These are phyloP conservation scores for Dendronephthya gigantea DNA, from an alignment of 64 coral and sea anemone genomes.

Conservation along the genomic window DNA sequence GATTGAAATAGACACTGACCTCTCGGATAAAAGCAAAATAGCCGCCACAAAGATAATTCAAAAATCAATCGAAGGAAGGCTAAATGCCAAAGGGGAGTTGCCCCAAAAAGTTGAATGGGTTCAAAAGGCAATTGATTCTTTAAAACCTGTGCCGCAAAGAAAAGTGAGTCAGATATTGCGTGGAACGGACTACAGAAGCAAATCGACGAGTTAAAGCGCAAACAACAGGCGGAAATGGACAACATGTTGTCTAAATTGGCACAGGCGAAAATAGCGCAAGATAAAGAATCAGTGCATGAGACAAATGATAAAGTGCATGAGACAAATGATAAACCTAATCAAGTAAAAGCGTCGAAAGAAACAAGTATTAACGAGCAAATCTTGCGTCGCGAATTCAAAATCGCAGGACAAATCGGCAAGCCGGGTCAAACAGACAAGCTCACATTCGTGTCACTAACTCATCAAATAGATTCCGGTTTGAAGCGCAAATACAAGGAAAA, in stretches of 20 bases:
- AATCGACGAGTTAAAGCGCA: not conserved
- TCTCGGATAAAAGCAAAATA: not conserved
- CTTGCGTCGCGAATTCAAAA: slow-evolving; percentile 2
- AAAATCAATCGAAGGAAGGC: not conserved
- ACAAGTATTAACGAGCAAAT: not conserved
- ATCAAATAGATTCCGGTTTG: not conserved
- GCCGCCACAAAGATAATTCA: not conserved
- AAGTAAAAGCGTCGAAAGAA: not conserved
- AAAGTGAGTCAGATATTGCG: not conserved
- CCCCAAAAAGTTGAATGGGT: not conserved
- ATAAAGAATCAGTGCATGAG: too few species aligned
- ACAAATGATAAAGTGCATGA: too few species aligned
- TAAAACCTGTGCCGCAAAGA: not conserved
- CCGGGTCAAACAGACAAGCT: slow-evolving; percentile 1
- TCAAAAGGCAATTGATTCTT: not conserved
- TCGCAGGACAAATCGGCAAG: not conserved
- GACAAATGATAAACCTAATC: too few species aligned
- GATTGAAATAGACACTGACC: not conserved
- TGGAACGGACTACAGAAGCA: not conserved
- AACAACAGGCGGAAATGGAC: not conserved
- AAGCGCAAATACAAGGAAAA: not conserved
- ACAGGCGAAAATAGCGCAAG: not conserved
- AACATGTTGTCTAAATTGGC: not conserved
- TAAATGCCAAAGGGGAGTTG: not conserved
- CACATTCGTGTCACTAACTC: not conserved